Percentiles rank a stretch among this genome's conserved stretches.
Conservation (phyloP, 2,113 vertebrate species). For the Elaphurus davidianus region DNA sequence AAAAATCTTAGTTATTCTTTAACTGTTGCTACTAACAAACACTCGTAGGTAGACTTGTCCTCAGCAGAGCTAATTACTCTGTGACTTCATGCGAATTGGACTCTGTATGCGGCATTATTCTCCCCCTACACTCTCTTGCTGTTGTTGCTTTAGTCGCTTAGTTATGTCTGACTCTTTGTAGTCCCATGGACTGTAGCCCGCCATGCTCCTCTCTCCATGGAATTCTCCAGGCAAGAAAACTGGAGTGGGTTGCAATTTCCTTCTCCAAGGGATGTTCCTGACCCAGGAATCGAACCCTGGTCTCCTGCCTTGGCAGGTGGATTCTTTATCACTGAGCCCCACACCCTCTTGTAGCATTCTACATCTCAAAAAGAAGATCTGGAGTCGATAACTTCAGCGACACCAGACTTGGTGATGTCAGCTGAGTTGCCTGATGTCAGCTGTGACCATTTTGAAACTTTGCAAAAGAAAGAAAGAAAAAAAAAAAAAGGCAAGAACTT, state of each 20-base stretch:
- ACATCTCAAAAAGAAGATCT: neutral
- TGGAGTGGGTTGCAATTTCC: neutral
- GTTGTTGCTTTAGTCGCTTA: neutral
- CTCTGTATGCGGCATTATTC: accelerated
- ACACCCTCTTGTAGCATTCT: neutral
- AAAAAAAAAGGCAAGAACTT: neutral
- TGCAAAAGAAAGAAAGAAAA: neutral
- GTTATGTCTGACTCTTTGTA: neutral
- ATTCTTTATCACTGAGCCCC: neutral
- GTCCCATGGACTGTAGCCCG: neutral
- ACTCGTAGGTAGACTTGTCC: accelerated
- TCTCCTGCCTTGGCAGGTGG: neutral
- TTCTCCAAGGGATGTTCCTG: neutral
- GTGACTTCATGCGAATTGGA: accelerated
- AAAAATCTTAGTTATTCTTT: neutral
- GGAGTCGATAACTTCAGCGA: neutral
- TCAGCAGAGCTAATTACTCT: accelerated
- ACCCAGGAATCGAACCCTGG: neutral
- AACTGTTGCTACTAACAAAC: neutral
- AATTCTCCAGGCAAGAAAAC: neutral
- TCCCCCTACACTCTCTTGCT: neutral
- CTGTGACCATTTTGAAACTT: neutral
- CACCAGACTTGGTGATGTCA: neutral
- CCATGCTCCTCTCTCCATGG: neutral
- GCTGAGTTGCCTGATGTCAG: neutral